Evolutionary conservation across 1,140 invertebrate genomes (phyloP), one percentile per base, ranked within the genome.

Genomic region (Lutraria rhynchaena): DNA sequence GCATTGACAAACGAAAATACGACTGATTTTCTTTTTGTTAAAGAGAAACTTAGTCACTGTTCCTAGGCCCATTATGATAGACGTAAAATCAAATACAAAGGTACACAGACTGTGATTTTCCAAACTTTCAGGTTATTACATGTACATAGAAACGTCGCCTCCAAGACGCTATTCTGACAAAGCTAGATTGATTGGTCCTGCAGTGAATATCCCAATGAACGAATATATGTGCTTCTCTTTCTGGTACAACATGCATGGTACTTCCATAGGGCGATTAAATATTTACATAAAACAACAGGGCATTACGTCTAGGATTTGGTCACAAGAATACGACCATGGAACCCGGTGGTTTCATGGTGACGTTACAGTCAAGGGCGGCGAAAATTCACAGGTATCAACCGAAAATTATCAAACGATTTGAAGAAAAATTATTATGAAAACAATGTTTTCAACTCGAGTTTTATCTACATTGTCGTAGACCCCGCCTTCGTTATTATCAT

Each of bases 211-310:
- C 33, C 1, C 44, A 31, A 17, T 33, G 22, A n/a, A 17, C 27
- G 60, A 44, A 63, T n/a, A 33, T 1, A 63, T 22, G 29, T 63
- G 60, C 44, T 63, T 63, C 22, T 63, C 31, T 4, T 35, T 35
- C n/a, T 76, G 33, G 74, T 61, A n/a, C 65, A 33, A 37, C 33
- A 46, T 35, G 44, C 7, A 53, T 33, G 74, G 74, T 53, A 27
- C 9, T 33, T 7, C 15, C 7, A 24, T 41, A 13, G 60, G 60
- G 0, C 11, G n/a, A 22, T 35, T 63, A 0, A 63, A 63, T 41
- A n/a, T 63, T 44, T 63, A 63, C n/a, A 63, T 17, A 22, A 22
- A 3, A 17, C 31, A 44, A 5, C 4, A 1, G 5, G 19, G 19
- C 22, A 1, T 13, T 17, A 33, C 15, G 24, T 15, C 15, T 22